A percentile compares a stretch with the other conserved stretches of the same genome.
Conservation (phyloP, 2,113 vertebrate species). For the Rana temporaria region DNA sequence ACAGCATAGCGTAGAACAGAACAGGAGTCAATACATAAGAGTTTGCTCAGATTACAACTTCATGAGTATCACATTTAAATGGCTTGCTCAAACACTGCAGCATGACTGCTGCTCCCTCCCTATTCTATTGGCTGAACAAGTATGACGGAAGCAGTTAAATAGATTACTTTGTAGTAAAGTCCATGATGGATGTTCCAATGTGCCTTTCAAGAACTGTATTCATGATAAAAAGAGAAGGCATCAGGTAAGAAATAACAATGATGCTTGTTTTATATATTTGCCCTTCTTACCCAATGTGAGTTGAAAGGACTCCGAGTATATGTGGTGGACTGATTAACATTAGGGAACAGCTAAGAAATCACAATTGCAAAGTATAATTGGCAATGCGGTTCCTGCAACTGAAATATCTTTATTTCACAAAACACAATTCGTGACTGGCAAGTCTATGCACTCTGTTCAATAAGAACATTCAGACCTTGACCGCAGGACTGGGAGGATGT, state of each 20-base stretch:
- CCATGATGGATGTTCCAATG: constrained; percentile 68
- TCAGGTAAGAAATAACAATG: constrained; percentile 78
- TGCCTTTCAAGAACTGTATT: constrained; percentile 64
- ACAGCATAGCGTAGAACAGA: constrained; percentile 22
- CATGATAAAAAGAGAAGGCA: constrained; percentile 66
- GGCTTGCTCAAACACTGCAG: constrained; percentile 60
- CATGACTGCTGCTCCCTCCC: not conserved
- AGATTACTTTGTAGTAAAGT: constrained; percentile 66
- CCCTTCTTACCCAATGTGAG: constrained; percentile 46
- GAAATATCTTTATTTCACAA: not conserved
- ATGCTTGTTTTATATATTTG: constrained; percentile 24
- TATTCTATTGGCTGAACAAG: constrained; percentile 77
- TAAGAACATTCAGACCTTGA: constrained; percentile 22
- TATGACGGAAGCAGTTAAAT: constrained; percentile 68
- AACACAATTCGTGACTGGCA: not conserved
- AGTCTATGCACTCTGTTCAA: not conserved
- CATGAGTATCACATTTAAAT: constrained; percentile 63
- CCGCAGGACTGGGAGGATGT: not conserved
- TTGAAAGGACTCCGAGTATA: not conserved
- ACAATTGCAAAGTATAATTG: not conserved
- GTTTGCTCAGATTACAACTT: constrained; percentile 77
- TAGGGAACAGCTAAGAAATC: fast-evolving
- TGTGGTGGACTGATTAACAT: constrained; percentile 51
- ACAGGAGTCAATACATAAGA: constrained; percentile 58
- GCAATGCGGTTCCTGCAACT: not conserved